phyloP scores from a whole-genome alignment of 2,113 vertebrate species.

The Hipposideros armiger region DNA sequence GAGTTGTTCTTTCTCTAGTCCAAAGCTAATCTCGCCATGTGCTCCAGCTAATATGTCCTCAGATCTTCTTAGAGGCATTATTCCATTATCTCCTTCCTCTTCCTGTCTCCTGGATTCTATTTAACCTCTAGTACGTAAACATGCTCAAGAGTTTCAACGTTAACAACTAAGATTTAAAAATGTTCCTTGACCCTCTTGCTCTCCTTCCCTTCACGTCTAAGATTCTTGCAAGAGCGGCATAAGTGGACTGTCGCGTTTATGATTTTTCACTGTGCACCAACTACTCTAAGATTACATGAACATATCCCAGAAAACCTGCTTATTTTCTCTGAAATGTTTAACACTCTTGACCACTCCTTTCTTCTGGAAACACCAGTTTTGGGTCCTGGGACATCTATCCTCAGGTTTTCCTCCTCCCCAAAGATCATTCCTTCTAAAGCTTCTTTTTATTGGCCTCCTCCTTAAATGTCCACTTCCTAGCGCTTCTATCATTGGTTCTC shows the following conservation, averaged over 20 bases:
- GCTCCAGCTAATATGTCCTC: background rate
- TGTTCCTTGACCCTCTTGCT: background rate
- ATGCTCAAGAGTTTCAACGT: conserved; percentile 10
- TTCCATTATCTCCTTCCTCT: background rate
- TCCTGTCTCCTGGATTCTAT: background rate
- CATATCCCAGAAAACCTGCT: background rate
- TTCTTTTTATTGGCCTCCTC: background rate
- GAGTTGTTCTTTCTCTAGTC: background rate
- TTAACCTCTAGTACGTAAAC: background rate
- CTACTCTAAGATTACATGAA: background rate
- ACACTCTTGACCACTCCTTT: background rate
- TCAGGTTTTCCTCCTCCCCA: background rate
- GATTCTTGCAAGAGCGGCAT: background rate
- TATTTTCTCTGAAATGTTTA: background rate
- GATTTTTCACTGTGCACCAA: background rate
- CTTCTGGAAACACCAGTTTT: background rate
- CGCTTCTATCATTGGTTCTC: background rate
- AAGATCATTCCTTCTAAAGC: background rate
- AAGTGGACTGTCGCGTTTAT: background rate
- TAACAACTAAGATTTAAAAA: background rate
- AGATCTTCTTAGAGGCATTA: background rate
- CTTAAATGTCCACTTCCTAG: conserved; percentile 6
- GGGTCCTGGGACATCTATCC: background rate
- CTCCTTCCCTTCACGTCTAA: background rate
- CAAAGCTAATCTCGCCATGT: background rate